Evolutionary conservation across 2,888 invertebrate genomes (phyloP), one percentile per base, ranked within the genome.

Genomic region (Drosophila monieri): DNA sequence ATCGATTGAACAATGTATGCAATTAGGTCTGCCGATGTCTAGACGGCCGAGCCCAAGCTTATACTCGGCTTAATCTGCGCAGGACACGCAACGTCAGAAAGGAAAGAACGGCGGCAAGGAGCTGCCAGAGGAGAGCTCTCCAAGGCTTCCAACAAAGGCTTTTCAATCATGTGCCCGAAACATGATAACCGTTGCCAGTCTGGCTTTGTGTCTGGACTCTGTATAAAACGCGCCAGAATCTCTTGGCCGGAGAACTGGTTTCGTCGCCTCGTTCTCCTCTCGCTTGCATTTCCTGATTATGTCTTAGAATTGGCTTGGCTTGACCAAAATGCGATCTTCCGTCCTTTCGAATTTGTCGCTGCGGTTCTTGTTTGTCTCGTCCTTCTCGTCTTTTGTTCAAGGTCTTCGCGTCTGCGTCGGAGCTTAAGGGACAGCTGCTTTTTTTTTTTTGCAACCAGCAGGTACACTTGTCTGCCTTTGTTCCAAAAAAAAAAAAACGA

Each of bases 141-240:
- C 61, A 57, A 59, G 72, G 46, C 58, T 67, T 46, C 47, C 66
- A 62, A 56, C 70, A 72, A 74, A 76, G 78, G 73, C 76, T 65
- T 73, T 70, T 68, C 65, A 88, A 85, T 88, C 79, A 88, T 89
- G 85, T 66, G 89, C 80, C 73, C 78, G 88, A 87, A 88, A 89
- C 78, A 80, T 83, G 80, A 88, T 80, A 81, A 41, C 39, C 66
- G 71, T 62, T 66, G 70, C 30, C 69, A 49, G 52, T 62, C 65
- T 73, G 49, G 25, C 53, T 56, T 51, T 18, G 35, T 44, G 62
- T 62, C 62, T 65, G 65, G 65, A 8, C 41, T 64, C 32, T 10
- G 43, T 6, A 8, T 3, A 32, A 18, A 18, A 54, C 46, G 43
- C 18, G 4, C 15, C 39, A 6, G 23, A 9, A 9, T 27, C 39